Evolutionary conservation across 1,140 invertebrate genomes (phyloP).

Genomic region (Bombus difficillimus): DNA sequence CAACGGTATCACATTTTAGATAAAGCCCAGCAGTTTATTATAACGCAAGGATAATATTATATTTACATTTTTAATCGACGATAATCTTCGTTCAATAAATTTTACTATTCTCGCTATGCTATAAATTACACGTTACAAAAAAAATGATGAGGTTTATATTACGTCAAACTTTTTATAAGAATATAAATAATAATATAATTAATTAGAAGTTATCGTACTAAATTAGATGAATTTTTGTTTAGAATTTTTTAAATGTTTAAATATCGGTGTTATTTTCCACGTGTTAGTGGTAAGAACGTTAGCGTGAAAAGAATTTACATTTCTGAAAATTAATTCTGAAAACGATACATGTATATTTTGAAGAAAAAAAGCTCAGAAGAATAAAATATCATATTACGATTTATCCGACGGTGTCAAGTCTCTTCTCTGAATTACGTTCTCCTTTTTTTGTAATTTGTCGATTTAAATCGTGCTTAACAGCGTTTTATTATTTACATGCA

Average conservation of each 20-base stretch:
- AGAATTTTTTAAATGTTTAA: background rate
- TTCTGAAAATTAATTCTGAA: background rate
- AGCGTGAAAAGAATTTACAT: background rate
- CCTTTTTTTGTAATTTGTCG: background rate
- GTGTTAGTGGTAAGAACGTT: slow-evolving; percentile 1
- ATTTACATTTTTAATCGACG: slow-evolving; percentile 35
- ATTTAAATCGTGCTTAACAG: background rate
- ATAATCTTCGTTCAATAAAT: background rate
- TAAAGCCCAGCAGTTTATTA: slow-evolving; percentile 38
- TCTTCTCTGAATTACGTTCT: background rate
- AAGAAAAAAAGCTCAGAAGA: background rate
- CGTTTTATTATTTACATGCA: slow-evolving; percentile 43
- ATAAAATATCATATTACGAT: background rate
- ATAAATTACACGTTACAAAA: slow-evolving; percentile 15
- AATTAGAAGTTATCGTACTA: slow-evolving; percentile 11
- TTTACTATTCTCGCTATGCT: slow-evolving; percentile 14
- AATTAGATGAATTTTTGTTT: background rate
- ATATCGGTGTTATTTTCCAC: slow-evolving; percentile 7
- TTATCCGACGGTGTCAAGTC: slow-evolving; percentile 1
- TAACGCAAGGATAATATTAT: slow-evolving; percentile 29
- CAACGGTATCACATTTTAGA: slow-evolving; percentile 49
- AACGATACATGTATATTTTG: background rate
- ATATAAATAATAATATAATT: slow-evolving; percentile 26
- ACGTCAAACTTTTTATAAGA: slow-evolving; percentile 6
- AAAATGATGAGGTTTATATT: slow-evolving; percentile 7